These are phyloP conservation scores for Rhineura floridana DNA, from an alignment of 2,113 vertebrate species.

Conservation along the genomic window DNA sequence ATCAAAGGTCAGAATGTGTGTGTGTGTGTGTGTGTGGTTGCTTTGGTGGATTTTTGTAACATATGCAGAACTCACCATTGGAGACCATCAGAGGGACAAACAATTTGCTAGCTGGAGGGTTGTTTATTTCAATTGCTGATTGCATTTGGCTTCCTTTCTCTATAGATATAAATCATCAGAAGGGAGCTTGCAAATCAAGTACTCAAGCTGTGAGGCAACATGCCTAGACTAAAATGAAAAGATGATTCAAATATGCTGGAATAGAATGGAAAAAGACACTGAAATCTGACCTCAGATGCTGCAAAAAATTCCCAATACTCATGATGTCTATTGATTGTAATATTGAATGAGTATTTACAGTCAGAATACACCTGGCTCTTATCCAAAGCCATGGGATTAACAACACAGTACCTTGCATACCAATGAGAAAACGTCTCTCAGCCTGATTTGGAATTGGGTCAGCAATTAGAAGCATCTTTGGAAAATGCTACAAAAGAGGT, in stretches of 20 bases:
- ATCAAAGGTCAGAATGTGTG: background rate
- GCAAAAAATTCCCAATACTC: background rate
- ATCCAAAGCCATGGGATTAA: background rate
- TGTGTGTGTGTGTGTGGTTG: background rate
- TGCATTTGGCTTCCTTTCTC: constrained; percentile 23
- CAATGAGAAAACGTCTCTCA: background rate
- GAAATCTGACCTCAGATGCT: constrained; percentile 15
- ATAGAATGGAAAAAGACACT: background rate
- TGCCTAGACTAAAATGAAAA: constrained; percentile 28
- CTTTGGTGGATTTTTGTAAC: constrained; percentile 22
- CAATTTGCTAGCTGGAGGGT: background rate
- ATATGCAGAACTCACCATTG: background rate
- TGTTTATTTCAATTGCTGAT: constrained; percentile 29
- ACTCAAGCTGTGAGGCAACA: background rate
- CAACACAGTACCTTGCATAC: background rate
- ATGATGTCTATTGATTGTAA: constrained; percentile 14
- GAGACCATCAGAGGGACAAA: background rate
- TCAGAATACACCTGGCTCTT: background rate
- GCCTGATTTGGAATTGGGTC: background rate
- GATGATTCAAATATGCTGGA: background rate
- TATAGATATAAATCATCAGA: constrained; percentile 22
- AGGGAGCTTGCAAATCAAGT: constrained; percentile 8
- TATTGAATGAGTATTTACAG: background rate
- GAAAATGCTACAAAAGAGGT: background rate
- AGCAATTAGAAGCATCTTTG: background rate